These are phyloP conservation scores for Trissoscelio sp. DNA, from an alignment of 2,888 invertebrate species.

Conservation along the genomic window DNA sequence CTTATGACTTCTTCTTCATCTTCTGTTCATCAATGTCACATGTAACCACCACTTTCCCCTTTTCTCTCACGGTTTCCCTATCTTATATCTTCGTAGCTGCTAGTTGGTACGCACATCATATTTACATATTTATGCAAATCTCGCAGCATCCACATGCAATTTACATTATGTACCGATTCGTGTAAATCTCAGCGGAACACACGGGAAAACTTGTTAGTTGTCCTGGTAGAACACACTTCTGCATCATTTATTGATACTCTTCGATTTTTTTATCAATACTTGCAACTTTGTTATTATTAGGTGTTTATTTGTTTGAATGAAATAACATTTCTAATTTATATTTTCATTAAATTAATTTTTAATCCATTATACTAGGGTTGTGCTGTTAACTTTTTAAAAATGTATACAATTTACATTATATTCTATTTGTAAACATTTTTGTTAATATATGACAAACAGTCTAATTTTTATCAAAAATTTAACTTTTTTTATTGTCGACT, in stretches of 20 bases:
- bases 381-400: too few relatives aligned
- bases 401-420: too few relatives aligned
- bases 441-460: too few relatives aligned
- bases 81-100: neutral
- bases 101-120: constrained; percentile 12
- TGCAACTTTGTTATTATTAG: neutral
- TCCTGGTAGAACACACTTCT: neutral
- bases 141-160: constrained; percentile 23
- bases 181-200: constrained; percentile 8
- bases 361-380: too few relatives aligned
- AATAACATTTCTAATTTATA: too few relatives aligned
- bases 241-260: neutral
- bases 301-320: neutral
- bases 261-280: neutral
- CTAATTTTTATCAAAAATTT: too few relatives aligned
- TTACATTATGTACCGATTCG: constrained; percentile 5
- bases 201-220: constrained; percentile 1
- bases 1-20: constrained; percentile 3
- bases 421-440: too few relatives aligned
- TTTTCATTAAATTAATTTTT: too few relatives aligned
- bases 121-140: constrained; percentile 42
- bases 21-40: constrained; percentile 29
- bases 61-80: constrained; percentile 6
- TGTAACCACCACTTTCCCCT: constrained; percentile 23
- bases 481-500: too few relatives aligned